phyloP scores from a whole-genome alignment of 2,113 vertebrate species.

The Marcusenius ussheri region DNA sequence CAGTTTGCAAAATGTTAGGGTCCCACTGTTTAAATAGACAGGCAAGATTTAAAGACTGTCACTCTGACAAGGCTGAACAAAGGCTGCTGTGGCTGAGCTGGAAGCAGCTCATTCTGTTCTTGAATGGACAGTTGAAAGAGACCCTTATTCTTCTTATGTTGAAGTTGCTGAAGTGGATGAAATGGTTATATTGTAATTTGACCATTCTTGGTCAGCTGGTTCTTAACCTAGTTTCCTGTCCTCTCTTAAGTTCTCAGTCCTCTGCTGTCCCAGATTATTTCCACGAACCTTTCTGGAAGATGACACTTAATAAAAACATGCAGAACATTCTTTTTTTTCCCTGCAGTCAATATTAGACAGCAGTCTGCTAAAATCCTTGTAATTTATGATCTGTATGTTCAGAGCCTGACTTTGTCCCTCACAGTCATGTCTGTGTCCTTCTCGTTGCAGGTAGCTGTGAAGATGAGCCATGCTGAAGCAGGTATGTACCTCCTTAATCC shows the following conservation, averaged over 20 bases:
- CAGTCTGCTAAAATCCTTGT: background rate
- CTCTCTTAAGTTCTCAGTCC: background rate
- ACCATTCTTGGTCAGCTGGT: slow-evolving; percentile 15
- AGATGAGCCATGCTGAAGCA: slow-evolving; percentile 4
- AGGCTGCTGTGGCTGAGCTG: background rate
- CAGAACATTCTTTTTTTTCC: background rate
- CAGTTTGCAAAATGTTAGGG: background rate
- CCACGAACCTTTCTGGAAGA: background rate
- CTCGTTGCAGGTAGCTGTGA: slow-evolving; percentile 14
- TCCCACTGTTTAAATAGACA: background rate
- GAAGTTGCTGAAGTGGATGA: slow-evolving; percentile 19
- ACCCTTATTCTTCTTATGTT: slow-evolving; percentile 2
- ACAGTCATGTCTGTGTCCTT: background rate
- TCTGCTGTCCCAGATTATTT: slow-evolving; percentile 12
- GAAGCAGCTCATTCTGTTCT: background rate
- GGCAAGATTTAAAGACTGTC: background rate
- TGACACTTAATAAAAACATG: background rate
- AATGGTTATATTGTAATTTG: slow-evolving; percentile 22
- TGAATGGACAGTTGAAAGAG: background rate
- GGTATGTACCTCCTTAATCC: slow-evolving; percentile 11
- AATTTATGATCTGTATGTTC: background rate
- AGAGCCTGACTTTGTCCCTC: background rate
- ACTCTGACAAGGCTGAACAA: background rate
- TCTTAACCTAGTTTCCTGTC: slow-evolving; percentile 18
- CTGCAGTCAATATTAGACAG: background rate